phyloP scores from a whole-genome alignment of 2,113 vertebrate species.

The Oryzias celebensis region DNA sequence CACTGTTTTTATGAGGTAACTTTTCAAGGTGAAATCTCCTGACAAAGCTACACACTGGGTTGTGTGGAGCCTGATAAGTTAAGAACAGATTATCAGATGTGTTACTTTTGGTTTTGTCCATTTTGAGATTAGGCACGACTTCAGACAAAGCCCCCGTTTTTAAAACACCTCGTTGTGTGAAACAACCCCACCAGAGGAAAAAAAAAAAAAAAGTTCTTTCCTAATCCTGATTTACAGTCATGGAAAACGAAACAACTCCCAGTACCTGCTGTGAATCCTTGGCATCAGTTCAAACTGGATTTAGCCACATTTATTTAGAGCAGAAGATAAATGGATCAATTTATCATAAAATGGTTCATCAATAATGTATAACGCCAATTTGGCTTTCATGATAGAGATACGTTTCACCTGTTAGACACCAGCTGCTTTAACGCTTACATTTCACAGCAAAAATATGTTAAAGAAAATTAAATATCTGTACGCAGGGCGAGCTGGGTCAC shows the following conservation, averaged over 20 bases:
- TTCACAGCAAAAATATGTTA: constrained; percentile 35
- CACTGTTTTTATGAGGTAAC: too few species aligned
- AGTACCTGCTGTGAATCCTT: constrained; percentile 38
- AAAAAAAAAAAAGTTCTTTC: constrained; percentile 35
- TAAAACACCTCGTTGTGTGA: too few species aligned
- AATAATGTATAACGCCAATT: too few species aligned
- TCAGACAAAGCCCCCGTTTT: too few species aligned
- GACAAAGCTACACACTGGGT: too few species aligned
- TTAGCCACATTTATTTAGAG: constrained; percentile 11
- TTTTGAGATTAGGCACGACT: too few species aligned
- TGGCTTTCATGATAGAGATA: too few species aligned
- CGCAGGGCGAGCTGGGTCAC: constrained; percentile 49
- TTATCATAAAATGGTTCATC: too few species aligned
- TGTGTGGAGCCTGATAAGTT: too few species aligned
- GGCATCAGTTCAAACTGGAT: constrained; percentile 32
- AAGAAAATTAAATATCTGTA: constrained; percentile 32
- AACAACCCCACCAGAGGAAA: constrained; percentile 8
- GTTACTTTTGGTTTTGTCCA: too few species aligned
- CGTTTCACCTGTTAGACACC: not conserved
- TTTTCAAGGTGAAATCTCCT: too few species aligned
- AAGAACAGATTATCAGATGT: too few species aligned
- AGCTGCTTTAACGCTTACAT: not conserved
- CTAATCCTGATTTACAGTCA: constrained; percentile 56
- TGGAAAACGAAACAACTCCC: constrained; percentile 44
- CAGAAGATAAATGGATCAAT: not conserved